These are phyloP conservation scores for Andrena haemorrhoa DNA, from an alignment of 2,888 invertebrate species.

Conservation along the genomic window DNA sequence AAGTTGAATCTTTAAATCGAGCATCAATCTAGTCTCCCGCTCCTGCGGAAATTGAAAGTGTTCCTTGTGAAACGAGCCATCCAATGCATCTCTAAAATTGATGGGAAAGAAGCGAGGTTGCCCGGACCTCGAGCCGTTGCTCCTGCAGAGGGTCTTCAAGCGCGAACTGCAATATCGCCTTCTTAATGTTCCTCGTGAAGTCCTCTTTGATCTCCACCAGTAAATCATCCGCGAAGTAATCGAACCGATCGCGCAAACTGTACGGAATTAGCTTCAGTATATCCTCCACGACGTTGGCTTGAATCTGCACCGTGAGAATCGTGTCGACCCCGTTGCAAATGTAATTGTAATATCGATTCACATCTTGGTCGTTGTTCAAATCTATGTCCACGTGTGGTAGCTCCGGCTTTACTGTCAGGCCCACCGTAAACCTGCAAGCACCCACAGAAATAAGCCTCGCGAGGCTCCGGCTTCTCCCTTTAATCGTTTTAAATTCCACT, in stretches of 20 bases:
- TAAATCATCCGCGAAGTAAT: constrained; percentile 87
- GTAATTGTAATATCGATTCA: constrained; percentile 94
- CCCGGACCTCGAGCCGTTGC: constrained; percentile 35
- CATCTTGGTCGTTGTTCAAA: constrained; percentile 88
- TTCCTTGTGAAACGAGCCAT: not conserved
- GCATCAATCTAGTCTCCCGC: not conserved
- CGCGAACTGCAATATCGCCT: constrained; percentile 96
- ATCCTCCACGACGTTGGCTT: constrained; percentile 89
- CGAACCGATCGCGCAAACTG: constrained; percentile 87
- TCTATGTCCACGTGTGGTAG: constrained; percentile 85
- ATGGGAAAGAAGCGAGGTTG: not conserved
- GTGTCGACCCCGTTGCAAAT: constrained; percentile 96
- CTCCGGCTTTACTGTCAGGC: constrained; percentile 89
- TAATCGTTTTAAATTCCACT: not conserved
- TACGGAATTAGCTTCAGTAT: constrained; percentile 89
- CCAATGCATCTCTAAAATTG: not conserved
- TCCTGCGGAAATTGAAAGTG: constrained; percentile 6
- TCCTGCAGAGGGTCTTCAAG: constrained; percentile 87
- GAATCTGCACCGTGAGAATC: constrained; percentile 94
- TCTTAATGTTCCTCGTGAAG: constrained; percentile 95
- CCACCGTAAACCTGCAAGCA: constrained; percentile 89
- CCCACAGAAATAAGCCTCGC: not conserved
- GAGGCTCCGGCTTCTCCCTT: not conserved
- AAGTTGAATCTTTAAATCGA: constrained; percentile 12
- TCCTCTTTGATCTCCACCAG: constrained; percentile 94